Percentiles rank a stretch among this genome's conserved stretches.
phyloP scores from a whole-genome alignment of 2,888 invertebrate species.

The Gastracanthus pulcherrimus region DNA sequence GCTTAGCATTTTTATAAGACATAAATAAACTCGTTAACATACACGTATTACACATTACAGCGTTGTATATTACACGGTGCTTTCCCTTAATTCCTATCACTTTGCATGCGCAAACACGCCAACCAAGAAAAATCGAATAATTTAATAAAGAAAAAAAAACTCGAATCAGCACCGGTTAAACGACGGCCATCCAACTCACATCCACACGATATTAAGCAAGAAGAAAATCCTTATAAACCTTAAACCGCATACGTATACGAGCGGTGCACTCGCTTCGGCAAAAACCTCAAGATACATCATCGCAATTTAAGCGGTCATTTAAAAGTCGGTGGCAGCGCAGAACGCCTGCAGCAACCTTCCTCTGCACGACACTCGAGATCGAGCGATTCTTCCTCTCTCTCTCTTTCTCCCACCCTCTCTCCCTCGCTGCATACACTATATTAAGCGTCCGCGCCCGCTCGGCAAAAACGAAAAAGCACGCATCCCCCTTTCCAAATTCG shows the following conservation, averaged over 20 bases:
- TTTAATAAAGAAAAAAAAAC: background rate
- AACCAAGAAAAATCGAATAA: background rate
- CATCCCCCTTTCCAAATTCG: background rate
- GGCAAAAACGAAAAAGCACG: background rate
- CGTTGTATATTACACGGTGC: background rate
- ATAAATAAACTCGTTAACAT: slow-evolving; percentile 4
- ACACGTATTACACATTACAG: too few species aligned
- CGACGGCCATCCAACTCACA: background rate
- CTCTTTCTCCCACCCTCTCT: background rate
- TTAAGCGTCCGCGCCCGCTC: background rate
- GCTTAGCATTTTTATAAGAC: background rate
- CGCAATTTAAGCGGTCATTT: slow-evolving; percentile 51
- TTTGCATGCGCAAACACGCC: background rate
- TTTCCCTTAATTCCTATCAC: slow-evolving; percentile 2
- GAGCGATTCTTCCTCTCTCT: background rate
- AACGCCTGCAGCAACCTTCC: background rate
- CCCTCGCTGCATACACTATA: background rate
- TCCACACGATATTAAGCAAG: background rate
- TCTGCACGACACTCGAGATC: background rate
- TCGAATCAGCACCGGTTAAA: background rate
- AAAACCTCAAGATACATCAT: slow-evolving; percentile 43
- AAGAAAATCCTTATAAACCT: background rate
- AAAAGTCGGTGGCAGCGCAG: slow-evolving; percentile 7
- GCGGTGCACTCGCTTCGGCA: slow-evolving; percentile 8
- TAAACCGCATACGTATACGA: background rate